Percentiles rank a stretch among this genome's conserved stretches.
phyloP scores from a whole-genome alignment of 2,113 vertebrate species.

The Leptobrachium ailaonicum region DNA sequence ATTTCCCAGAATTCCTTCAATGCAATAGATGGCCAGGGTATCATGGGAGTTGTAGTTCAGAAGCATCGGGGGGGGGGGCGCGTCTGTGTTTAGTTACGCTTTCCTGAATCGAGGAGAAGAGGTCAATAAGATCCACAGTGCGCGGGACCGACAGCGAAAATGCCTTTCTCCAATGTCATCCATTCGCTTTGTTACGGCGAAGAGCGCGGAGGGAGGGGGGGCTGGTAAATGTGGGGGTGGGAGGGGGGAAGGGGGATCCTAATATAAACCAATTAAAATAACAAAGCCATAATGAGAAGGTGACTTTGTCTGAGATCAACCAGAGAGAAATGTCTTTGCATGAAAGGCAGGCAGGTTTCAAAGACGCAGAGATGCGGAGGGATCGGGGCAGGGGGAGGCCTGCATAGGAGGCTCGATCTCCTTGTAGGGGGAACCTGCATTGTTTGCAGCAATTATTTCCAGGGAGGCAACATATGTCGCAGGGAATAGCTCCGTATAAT shows the following conservation, averaged over 20 bases:
- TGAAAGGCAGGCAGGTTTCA: conserved; percentile 43
- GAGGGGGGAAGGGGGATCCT: conserved; percentile 30
- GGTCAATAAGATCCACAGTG: conserved; percentile 10
- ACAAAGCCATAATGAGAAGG: conserved; percentile 48
- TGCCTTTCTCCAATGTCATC: conserved; percentile 39
- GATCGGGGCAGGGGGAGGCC: conserved; percentile 1
- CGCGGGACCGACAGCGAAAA: conserved; percentile 18
- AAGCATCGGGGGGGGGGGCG: no score
- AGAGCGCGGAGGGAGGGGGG: not conserved
- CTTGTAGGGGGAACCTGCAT: not conserved
- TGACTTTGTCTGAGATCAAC: conserved; percentile 49
- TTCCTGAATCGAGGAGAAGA: not conserved
- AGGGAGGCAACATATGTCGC: not conserved
- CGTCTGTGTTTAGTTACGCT: not conserved
- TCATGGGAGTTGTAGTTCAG: not conserved
- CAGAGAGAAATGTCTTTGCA: conserved; percentile 39
- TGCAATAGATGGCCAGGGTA: not conserved
- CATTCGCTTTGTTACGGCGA: conserved; percentile 27
- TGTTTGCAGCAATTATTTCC: not conserved
- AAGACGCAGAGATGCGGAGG: conserved; percentile 34
- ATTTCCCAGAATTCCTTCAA: no score
- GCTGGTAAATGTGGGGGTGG: conserved; percentile 4
- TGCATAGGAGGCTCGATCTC: not conserved
- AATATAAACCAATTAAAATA: conserved; percentile 51
- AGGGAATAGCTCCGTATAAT: not conserved